Percentiles rank a stretch among this genome's conserved stretches.
Evolutionary conservation across 2,113 vertebrate genomes (phyloP).

Genomic region (Malurus elegans): DNA sequence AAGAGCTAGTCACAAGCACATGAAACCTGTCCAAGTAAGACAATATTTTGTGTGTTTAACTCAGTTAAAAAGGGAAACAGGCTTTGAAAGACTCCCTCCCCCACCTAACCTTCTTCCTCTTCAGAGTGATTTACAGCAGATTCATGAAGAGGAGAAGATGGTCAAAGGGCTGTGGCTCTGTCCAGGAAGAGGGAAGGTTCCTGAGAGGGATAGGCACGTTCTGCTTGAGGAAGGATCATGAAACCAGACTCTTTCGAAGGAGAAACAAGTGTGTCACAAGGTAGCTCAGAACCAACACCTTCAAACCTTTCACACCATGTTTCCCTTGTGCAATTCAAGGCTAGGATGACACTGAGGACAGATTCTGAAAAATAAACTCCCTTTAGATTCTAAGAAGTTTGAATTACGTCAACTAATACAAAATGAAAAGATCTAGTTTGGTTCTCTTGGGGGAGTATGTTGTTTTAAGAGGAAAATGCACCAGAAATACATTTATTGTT

Average conservation of each 20-base stretch:
- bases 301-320: not conserved
- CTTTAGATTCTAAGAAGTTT: not conserved
- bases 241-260: not conserved
- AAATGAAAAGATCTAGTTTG: not conserved
- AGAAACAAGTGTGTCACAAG: not conserved
- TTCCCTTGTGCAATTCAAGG: not conserved
- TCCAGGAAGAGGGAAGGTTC: not conserved
- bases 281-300: not conserved
- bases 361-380: not conserved
- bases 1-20: not conserved
- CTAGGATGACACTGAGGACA: not conserved
- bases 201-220: not conserved
- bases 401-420: not conserved
- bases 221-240: rapidly evolving
- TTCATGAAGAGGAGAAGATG: not conserved
- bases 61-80: not conserved
- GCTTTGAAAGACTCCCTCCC: not conserved
- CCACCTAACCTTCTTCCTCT: not conserved
- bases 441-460: not conserved
- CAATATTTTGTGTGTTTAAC: not conserved
- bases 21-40: not conserved
- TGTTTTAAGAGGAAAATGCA: not conserved
- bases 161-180: not conserved
- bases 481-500: not conserved
- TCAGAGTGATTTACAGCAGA: not conserved